Conservation (phyloP, 2,113 vertebrate species). For the Pygathrix nemaeus region DNA sequence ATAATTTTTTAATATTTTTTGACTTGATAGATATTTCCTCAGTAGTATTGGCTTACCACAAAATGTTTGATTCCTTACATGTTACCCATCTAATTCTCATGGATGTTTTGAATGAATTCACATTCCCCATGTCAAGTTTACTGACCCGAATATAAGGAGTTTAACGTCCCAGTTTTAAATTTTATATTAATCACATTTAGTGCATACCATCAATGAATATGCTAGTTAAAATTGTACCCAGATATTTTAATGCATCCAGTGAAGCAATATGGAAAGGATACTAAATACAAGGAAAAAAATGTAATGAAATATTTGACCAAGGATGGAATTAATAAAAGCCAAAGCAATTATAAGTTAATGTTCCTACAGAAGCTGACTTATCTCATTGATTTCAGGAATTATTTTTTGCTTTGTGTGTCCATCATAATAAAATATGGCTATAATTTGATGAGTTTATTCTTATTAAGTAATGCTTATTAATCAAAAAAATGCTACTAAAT, state of each 20-base stretch:
- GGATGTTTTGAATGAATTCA: neutral
- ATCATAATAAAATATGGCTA: constrained; percentile 16
- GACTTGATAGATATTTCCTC: neutral
- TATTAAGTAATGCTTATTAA: constrained; percentile 52
- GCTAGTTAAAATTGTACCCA: constrained; percentile 45
- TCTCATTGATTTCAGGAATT: neutral
- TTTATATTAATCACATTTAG: constrained; percentile 30
- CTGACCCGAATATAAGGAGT: neutral
- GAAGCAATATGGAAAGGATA: constrained; percentile 42
- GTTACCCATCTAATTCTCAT: neutral
- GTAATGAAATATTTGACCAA: constrained; percentile 53
- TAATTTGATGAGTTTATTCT: constrained; percentile 26
- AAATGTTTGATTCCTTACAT: neutral
- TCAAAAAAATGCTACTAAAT: constrained; percentile 40
- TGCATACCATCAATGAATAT: neutral
- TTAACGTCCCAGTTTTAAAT: constrained; percentile 10
- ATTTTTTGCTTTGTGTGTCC: neutral
- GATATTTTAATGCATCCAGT: constrained; percentile 54
- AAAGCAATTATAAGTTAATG: constrained; percentile 40
- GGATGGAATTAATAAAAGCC: constrained; percentile 59
- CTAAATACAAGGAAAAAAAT: neutral
- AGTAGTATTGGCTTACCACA: neutral
- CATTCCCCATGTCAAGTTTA: constrained; percentile 3
- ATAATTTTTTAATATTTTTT: neutral
- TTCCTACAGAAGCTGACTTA: neutral